Evolutionary conservation across 2,888 invertebrate genomes (phyloP).

Genomic region (Eumerus sabulonum): DNA sequence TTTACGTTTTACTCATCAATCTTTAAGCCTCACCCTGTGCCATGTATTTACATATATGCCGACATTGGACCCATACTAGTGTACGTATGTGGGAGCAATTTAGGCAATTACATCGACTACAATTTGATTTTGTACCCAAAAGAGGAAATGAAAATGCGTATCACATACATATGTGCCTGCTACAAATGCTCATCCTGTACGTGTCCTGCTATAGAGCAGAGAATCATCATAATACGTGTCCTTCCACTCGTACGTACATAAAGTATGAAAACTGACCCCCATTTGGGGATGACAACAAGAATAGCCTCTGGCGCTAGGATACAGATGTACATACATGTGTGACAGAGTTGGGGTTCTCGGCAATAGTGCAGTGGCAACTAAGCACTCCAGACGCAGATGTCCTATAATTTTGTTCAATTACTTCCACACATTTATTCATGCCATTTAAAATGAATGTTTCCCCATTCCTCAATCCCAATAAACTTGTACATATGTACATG

Average conservation of each 20-base stretch:
- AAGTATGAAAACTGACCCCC: slow-evolving; percentile 30
- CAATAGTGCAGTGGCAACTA: slow-evolving; percentile 4
- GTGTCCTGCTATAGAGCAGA: slow-evolving; percentile 26
- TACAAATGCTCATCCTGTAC: slow-evolving; percentile 8
- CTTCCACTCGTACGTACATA: slow-evolving; percentile 32
- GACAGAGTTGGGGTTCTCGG: no score
- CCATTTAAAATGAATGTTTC: slow-evolving; percentile 66
- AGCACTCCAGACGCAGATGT: slow-evolving; percentile 62
- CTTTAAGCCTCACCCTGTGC: slow-evolving; percentile 51
- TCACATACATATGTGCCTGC: slow-evolving; percentile 30
- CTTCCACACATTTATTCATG: slow-evolving; percentile 65
- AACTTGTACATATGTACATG: slow-evolving; percentile 41
- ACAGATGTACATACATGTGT: no score
- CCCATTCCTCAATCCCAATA: slow-evolving; percentile 55
- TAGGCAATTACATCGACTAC: slow-evolving; percentile 61
- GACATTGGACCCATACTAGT: no score
- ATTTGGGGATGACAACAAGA: slow-evolving; percentile 16
- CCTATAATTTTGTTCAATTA: slow-evolving; percentile 68
- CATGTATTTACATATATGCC: not conserved
- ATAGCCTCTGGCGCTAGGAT: slow-evolving; percentile 9
- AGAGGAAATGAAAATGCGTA: slow-evolving; percentile 65
- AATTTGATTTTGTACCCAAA: slow-evolving; percentile 57
- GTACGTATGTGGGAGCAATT: slow-evolving; percentile 12
- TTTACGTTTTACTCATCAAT: slow-evolving; percentile 50
- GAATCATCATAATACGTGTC: slow-evolving; percentile 56